A percentile compares a stretch with the other conserved stretches of the same genome.
These are phyloP conservation scores for Pseudopodoces humilis DNA, from an alignment of 2,113 vertebrate genomes.

Conservation along the genomic window DNA sequence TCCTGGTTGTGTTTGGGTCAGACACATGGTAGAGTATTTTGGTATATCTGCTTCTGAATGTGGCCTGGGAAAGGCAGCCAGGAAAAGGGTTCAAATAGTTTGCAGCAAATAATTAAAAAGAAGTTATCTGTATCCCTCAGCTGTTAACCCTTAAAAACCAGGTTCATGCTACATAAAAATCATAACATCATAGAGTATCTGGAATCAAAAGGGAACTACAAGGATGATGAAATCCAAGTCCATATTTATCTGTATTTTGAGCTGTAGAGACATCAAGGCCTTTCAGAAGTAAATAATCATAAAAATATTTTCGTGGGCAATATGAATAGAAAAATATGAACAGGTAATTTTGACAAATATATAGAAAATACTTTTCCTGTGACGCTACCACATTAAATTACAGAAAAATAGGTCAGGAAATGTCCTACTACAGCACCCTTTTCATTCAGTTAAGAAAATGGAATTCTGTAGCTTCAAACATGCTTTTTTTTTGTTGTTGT, in stretches of 20 bases:
- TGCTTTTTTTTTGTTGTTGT: too few relatives aligned
- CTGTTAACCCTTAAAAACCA: not conserved
- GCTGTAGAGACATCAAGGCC: not conserved
- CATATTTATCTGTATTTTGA: not conserved
- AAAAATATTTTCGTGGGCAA: not conserved
- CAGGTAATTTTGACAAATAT: not conserved
- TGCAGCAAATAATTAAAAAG: conserved; percentile 10
- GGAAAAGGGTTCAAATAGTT: conserved; percentile 11
- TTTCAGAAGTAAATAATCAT: not conserved
- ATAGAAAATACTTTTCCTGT: not conserved
- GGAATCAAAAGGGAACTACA: not conserved
- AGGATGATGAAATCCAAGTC: not conserved
- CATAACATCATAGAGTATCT: not conserved
- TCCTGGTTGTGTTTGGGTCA: not conserved
- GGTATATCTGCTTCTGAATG: not conserved
- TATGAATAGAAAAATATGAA: not conserved
- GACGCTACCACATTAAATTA: not conserved
- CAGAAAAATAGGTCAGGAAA: not conserved
- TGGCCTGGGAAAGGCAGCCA: not conserved
- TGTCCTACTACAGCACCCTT: not conserved
- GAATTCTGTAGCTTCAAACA: not conserved
- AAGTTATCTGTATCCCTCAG: not conserved
- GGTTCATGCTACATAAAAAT: not conserved
- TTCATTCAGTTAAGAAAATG: not conserved
- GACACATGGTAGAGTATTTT: not conserved